Evolutionary conservation across 92 coral and sea anemone species (phyloP).

Genomic region (Porites lobata): DNA sequence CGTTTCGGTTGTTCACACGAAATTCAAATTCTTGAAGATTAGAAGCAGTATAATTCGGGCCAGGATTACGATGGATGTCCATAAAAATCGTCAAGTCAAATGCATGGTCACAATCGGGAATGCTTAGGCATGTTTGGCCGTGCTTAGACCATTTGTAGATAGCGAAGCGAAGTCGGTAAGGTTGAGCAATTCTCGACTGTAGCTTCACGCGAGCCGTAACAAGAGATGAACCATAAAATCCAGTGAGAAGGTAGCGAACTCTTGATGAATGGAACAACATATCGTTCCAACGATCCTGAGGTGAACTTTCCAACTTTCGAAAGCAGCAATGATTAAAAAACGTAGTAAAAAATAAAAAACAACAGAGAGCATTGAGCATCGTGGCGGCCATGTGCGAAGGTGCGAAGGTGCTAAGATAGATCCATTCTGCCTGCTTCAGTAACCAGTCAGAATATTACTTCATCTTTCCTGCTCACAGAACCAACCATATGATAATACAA

Average conservation of each 20-base stretch:
- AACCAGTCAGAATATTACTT: background rate
- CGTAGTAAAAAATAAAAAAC: constrained; percentile 23
- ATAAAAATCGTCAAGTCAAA: constrained; percentile 47
- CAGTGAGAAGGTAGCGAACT: constrained; percentile 34
- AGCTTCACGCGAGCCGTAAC: constrained; percentile 32
- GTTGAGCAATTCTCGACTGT: constrained; percentile 33
- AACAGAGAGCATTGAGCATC: constrained; percentile 31
- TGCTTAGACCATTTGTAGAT: constrained; percentile 55
- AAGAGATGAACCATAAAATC: constrained; percentile 37
- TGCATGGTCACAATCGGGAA: constrained; percentile 42
- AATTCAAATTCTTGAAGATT: constrained; percentile 32
- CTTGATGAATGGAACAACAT: constrained; percentile 25
- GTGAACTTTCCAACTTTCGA: constrained; percentile 28
- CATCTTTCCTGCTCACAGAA: background rate
- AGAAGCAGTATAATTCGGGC: constrained; percentile 36
- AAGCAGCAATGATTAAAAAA: constrained; percentile 32
- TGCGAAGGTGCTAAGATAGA: no score
- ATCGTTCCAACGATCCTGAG: constrained; percentile 30
- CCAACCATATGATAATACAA: background rate
- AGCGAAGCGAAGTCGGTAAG: constrained; percentile 45
- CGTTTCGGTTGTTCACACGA: constrained; percentile 29
- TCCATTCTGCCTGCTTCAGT: no score
- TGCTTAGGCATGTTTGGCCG: constrained; percentile 52
- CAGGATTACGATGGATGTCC: constrained; percentile 51
- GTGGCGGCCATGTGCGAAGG: background rate